phyloP scores from a whole-genome alignment of 2,888 invertebrate genomes.

The Hyalella azteca region DNA sequence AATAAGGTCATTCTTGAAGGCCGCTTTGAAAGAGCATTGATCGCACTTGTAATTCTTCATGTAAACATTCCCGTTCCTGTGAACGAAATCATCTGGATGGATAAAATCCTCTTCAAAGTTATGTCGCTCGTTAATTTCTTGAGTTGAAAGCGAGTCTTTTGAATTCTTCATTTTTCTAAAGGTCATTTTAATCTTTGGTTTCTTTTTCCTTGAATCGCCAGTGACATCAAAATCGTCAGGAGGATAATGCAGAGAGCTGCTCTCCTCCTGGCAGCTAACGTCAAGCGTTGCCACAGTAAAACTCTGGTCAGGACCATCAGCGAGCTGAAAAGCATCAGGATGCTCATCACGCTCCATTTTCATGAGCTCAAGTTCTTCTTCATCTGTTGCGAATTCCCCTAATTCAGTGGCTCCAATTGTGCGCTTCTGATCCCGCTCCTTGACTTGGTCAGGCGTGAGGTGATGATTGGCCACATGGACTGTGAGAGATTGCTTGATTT shows the following conservation, averaged over 20 bases:
- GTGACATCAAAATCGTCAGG: constrained; percentile 53
- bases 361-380: constrained; percentile 54
- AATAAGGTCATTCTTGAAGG: constrained; percentile 69
- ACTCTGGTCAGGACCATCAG: constrained; percentile 48
- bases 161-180: constrained; percentile 58
- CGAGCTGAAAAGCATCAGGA: constrained; percentile 50
- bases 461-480: constrained; percentile 82
- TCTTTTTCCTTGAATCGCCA: constrained; percentile 54
- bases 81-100: constrained; percentile 61
- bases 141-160: constrained; percentile 50
- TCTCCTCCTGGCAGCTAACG: constrained; percentile 51
- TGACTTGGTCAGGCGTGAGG: constrained; percentile 57
- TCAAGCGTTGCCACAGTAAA: constrained; percentile 57
- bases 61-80: constrained; percentile 64
- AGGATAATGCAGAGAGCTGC: constrained; percentile 38
- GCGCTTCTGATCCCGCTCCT: constrained; percentile 50
- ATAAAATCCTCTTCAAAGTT: constrained; percentile 60
- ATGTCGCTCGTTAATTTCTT: constrained; percentile 55
- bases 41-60: constrained; percentile 64
- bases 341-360: constrained; percentile 57
- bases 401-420: constrained; percentile 55
- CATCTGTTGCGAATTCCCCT: constrained; percentile 39
- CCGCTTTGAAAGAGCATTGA: constrained; percentile 69
- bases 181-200: constrained; percentile 60
- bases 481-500: constrained; percentile 88